phyloP scores from a whole-genome alignment of 2,888 invertebrate species.

The Diogma glabrata region DNA sequence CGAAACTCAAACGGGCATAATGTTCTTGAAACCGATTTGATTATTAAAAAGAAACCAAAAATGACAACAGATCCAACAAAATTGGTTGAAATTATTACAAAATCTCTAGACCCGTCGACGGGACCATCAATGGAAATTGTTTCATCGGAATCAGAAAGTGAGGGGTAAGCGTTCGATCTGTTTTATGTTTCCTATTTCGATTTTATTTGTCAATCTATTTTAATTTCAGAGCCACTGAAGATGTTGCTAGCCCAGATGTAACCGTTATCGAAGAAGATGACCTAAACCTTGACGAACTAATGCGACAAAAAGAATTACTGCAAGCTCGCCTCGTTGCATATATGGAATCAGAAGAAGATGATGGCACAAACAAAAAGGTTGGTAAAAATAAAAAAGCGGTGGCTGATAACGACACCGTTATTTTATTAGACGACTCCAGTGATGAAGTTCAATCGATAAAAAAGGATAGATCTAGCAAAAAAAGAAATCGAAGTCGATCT shows the following conservation, averaged over 20 bases:
- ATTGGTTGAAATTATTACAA: slow-evolving; percentile 39
- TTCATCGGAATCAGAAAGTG: slow-evolving; percentile 56
- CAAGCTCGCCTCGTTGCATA: slow-evolving; percentile 71
- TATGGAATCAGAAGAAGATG: slow-evolving; percentile 48
- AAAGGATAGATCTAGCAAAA: slow-evolving; percentile 28
- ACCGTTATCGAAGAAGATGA: slow-evolving; percentile 74
- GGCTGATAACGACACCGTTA: slow-evolving; percentile 39
- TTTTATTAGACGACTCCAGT: slow-evolving; percentile 53
- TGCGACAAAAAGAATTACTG: slow-evolving; percentile 75
- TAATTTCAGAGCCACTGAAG: slow-evolving; percentile 38
- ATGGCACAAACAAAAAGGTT: neutral
- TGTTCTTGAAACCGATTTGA: slow-evolving; percentile 19
- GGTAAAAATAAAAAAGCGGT: slow-evolving; percentile 20
- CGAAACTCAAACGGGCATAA: slow-evolving; percentile 14
- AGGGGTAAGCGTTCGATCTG: slow-evolving; percentile 31
- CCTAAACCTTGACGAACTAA: slow-evolving; percentile 75
- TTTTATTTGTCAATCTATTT: neutral
- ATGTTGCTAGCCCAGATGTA: slow-evolving; percentile 60
- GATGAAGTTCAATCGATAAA: slow-evolving; percentile 40
- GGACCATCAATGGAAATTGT: slow-evolving; percentile 45
- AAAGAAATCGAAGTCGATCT: slow-evolving; percentile 28
- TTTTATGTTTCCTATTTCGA: neutral
- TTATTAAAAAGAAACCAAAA: slow-evolving; percentile 26
- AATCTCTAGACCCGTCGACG: slow-evolving; percentile 34
- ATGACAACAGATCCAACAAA: slow-evolving; percentile 38